phyloP scores from a whole-genome alignment of 2,888 invertebrate genomes.

The Diarsia rubi region DNA sequence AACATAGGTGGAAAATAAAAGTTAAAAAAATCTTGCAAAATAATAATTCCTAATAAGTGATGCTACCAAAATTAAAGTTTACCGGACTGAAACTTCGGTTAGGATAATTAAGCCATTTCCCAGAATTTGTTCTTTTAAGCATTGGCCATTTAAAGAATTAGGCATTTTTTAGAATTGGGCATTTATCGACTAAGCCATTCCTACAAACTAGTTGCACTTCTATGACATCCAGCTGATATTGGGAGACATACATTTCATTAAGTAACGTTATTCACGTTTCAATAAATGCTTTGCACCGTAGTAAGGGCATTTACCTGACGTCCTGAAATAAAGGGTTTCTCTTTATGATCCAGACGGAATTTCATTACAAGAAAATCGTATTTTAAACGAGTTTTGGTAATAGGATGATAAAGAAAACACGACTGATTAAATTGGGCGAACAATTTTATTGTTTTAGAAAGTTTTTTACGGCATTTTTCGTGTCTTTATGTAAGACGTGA shows the following conservation, averaged over 20 bases:
- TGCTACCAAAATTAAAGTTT: too few relatives aligned
- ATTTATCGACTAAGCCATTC: too few relatives aligned
- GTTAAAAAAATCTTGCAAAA: too few relatives aligned
- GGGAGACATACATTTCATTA: slow-evolving; percentile 3
- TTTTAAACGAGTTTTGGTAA: slow-evolving; percentile 71
- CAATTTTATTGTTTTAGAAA: slow-evolving; percentile 50
- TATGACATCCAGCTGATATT: slow-evolving; percentile 1
- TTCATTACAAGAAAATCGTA: slow-evolving; percentile 77
- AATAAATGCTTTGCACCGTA: slow-evolving; percentile 29
- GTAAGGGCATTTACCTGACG: slow-evolving; percentile 60
- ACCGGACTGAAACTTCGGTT: too few relatives aligned
- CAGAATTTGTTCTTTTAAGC: too few relatives aligned
- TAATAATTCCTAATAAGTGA: too few relatives aligned
- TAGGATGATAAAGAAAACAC: slow-evolving; percentile 66
- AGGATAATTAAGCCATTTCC: too few relatives aligned
- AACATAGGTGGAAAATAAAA: too few relatives aligned
- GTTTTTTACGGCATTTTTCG: slow-evolving; percentile 46
- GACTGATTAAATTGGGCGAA: slow-evolving; percentile 64
- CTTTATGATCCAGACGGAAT: slow-evolving; percentile 78
- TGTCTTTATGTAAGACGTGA: slow-evolving; percentile 16
- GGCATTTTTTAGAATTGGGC: too few relatives aligned
- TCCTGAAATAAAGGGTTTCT: slow-evolving; percentile 70
- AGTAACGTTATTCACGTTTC: slow-evolving; percentile 9
- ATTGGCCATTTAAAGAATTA: too few relatives aligned
- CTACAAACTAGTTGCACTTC: background rate